Evolutionary conservation across 2,888 invertebrate genomes (phyloP).

Genomic region (Plebejus argus): DNA sequence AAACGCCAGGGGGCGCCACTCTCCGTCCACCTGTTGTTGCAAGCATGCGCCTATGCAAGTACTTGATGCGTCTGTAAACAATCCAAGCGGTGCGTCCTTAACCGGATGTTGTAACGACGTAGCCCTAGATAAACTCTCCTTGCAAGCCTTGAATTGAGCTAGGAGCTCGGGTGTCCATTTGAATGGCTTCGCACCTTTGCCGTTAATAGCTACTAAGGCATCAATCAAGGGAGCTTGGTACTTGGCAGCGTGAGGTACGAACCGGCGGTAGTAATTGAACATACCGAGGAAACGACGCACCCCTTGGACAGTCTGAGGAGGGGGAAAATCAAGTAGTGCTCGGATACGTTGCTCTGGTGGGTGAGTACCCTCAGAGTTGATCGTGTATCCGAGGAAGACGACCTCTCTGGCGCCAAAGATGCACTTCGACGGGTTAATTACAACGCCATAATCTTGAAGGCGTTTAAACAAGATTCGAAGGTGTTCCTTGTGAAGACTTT

Average conservation of each 20-base stretch:
- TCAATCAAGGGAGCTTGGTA: background rate
- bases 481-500: constrained; percentile 8
- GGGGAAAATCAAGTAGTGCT: background rate
- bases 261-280: constrained; percentile 30
- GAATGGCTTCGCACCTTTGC: too few relatives aligned
- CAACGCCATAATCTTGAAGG: constrained; percentile 26
- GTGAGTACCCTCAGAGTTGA: background rate
- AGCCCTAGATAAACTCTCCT: too few relatives aligned
- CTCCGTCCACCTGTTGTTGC: too few relatives aligned
- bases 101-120: too few relatives aligned
- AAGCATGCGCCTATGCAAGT: too few relatives aligned
- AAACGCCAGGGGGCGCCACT: too few relatives aligned
- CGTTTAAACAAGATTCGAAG: constrained; percentile 26
- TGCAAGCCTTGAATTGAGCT: too few relatives aligned
- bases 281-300: constrained; percentile 33
- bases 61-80: too few relatives aligned
- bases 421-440: too few relatives aligned
- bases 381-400: background rate
- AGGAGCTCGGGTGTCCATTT: too few relatives aligned
- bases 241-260: constrained; percentile 13
- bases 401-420: constrained; percentile 31
- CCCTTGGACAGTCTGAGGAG: constrained; percentile 32
- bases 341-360: background rate
- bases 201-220: too few relatives aligned
- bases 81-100: too few relatives aligned